A percentile compares a stretch with the other conserved stretches of the same genome.
Conservation (phyloP, 2,797 vertebrate genomes). For the Molossus molossus region DNA sequence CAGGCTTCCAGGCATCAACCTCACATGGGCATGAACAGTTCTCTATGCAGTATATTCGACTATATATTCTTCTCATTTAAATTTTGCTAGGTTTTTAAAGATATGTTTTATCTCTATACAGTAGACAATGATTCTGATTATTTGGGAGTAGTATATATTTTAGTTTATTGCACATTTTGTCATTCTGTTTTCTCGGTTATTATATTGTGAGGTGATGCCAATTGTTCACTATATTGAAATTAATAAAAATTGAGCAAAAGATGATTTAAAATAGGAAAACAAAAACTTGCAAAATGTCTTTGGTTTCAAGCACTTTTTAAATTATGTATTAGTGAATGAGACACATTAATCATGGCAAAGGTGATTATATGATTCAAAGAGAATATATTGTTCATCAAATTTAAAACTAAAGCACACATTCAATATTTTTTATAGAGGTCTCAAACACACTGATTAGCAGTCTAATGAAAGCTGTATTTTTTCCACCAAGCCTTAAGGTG, state of each 20-base stretch:
- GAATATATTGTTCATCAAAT: neutral
- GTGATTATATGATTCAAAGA: neutral
- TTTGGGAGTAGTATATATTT: neutral
- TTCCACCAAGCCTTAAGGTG: neutral
- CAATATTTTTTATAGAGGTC: neutral
- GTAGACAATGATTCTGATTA: neutral
- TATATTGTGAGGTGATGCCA: neutral
- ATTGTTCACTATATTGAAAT: neutral
- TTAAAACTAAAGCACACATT: neutral
- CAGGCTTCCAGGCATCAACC: constrained; percentile 70
- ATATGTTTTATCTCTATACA: neutral
- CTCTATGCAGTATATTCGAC: constrained; percentile 76
- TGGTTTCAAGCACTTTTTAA: neutral
- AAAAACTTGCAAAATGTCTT: neutral
- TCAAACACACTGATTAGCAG: neutral
- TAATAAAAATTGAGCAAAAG: neutral
- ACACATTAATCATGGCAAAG: neutral
- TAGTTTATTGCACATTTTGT: neutral
- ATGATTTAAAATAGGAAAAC: neutral
- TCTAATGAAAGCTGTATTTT: neutral
- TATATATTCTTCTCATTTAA: constrained; percentile 35
- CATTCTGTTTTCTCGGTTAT: neutral
- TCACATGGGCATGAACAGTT: constrained; percentile 68
- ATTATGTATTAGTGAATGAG: neutral
- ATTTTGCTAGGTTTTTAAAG: neutral